These are phyloP conservation scores for Ashinkailepas kermadecensis DNA, from an alignment of 2,888 invertebrate species.

Conservation along the genomic window DNA sequence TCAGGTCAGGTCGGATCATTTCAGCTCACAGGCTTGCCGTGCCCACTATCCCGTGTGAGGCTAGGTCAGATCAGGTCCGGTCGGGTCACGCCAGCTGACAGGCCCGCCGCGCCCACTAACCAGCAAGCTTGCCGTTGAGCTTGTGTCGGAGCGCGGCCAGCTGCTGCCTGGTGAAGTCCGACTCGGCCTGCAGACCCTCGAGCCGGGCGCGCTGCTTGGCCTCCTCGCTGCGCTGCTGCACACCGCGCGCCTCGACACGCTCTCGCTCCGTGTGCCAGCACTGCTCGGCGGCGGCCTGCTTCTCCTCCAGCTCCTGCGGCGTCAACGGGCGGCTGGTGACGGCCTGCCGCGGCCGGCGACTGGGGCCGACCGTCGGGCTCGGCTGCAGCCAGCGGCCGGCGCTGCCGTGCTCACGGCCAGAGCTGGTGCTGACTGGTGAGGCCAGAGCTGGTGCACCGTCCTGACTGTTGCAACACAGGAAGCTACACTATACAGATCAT, in stretches of 20 bases:
- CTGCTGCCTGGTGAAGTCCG: slow-evolving; percentile 46
- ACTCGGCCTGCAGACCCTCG: slow-evolving; percentile 45
- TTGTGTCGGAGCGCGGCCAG: slow-evolving; percentile 40
- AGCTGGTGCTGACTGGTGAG: too few relatives aligned
- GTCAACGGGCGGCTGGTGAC: neutral
- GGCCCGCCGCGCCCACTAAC: neutral
- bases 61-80: too few relatives aligned
- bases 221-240: slow-evolving; percentile 46
- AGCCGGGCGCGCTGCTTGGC: slow-evolving; percentile 49
- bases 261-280: slow-evolving; percentile 38
- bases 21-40: too few relatives aligned
- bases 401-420: too few relatives aligned
- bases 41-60: too few relatives aligned
- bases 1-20: too few relatives aligned
- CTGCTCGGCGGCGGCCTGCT: slow-evolving; percentile 38
- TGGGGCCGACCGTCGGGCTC: too few relatives aligned
- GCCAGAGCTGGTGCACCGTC: too few relatives aligned
- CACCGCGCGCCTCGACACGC: slow-evolving; percentile 37
- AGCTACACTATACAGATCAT: too few relatives aligned
- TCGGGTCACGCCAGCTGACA: too few relatives aligned
- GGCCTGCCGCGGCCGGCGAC: neutral
- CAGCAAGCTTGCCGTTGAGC: slow-evolving; percentile 23
- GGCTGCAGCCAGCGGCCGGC: too few relatives aligned
- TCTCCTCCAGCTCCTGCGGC: slow-evolving; percentile 30
- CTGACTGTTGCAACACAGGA: too few relatives aligned